phyloP scores from a whole-genome alignment of 2,113 vertebrate genomes.

The Alectura lathami region DNA sequence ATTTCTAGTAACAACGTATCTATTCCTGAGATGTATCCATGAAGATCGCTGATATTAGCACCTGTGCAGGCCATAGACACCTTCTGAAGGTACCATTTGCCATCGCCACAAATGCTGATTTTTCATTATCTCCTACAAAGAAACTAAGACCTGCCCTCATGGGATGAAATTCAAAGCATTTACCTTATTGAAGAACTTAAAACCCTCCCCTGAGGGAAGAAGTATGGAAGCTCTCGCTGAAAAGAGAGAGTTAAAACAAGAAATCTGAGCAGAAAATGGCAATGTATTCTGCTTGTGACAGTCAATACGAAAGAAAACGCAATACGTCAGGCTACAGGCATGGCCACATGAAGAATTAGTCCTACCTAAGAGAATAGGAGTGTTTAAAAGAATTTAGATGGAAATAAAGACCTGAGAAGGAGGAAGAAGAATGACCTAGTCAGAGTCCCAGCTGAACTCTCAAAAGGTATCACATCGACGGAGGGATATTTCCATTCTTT shows the following conservation, averaged over 20 bases:
- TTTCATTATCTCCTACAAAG: constrained; percentile 56
- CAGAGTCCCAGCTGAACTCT: neutral
- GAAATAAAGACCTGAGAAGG: neutral
- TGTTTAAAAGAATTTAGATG: neutral
- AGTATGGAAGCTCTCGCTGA: constrained; percentile 15
- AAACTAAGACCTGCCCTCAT: constrained; percentile 16
- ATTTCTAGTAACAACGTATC: constrained; percentile 5
- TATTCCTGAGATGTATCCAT: neutral
- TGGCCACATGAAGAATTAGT: neutral
- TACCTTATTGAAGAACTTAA: constrained; percentile 59
- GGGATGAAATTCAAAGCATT: constrained; percentile 61
- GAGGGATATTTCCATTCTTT: constrained; percentile 22
- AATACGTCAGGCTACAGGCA: neutral
- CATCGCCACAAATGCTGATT: constrained; percentile 40
- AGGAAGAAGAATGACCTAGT: neutral
- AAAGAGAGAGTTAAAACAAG: constrained; percentile 61
- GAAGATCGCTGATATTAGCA: neutral
- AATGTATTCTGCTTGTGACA: neutral
- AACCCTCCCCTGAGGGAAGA: constrained; percentile 29
- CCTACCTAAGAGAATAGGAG: neutral
- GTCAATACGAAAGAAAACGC: neutral
- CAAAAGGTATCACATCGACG: neutral
- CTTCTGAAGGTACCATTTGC: constrained; percentile 7
- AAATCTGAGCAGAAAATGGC: neutral
- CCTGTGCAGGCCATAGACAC: constrained; percentile 20